Evolutionary conservation across 2,888 invertebrate species (phyloP).

Genomic region (Antitype chi): DNA sequence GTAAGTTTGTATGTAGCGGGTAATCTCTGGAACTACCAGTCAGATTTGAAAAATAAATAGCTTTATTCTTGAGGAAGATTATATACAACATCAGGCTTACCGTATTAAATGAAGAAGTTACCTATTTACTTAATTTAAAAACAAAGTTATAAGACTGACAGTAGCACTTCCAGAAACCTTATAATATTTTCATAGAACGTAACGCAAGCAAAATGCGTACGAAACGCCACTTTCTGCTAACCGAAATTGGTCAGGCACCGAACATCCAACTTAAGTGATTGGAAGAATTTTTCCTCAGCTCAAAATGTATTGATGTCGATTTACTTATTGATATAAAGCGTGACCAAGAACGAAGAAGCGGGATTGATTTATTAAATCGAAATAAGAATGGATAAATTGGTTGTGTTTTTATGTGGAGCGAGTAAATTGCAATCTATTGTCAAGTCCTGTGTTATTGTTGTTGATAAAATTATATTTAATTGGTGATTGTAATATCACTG

Average conservation of each 20-base stretch:
- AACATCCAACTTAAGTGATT: conserved; percentile 61
- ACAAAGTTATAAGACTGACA: not conserved
- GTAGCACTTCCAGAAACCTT: conserved; percentile 44
- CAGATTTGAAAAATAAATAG: no score
- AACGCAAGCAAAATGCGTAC: conserved; percentile 58
- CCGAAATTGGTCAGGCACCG: conserved; percentile 62
- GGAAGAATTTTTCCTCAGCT: conserved; percentile 54
- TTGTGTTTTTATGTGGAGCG: conserved; percentile 5
- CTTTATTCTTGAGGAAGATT: no score
- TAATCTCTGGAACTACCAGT: no score
- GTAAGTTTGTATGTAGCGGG: no score
- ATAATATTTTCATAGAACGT: conserved; percentile 34
- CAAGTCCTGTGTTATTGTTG: not conserved
- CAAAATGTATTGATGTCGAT: conserved; percentile 44
- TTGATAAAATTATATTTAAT: not conserved
- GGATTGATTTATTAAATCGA: conserved; percentile 42
- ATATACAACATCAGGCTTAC: not conserved
- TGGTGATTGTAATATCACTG: not conserved
- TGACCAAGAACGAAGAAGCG: conserved; percentile 21
- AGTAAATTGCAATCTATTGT: not conserved
- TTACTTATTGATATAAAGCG: conserved; percentile 47
- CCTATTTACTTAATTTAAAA: not conserved
- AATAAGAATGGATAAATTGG: conserved; percentile 24
- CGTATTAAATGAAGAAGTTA: not conserved
- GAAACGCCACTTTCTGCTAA: conserved; percentile 56